Conservation (phyloP, 2,113 vertebrate species). For the Antennarius striatus region DNA sequence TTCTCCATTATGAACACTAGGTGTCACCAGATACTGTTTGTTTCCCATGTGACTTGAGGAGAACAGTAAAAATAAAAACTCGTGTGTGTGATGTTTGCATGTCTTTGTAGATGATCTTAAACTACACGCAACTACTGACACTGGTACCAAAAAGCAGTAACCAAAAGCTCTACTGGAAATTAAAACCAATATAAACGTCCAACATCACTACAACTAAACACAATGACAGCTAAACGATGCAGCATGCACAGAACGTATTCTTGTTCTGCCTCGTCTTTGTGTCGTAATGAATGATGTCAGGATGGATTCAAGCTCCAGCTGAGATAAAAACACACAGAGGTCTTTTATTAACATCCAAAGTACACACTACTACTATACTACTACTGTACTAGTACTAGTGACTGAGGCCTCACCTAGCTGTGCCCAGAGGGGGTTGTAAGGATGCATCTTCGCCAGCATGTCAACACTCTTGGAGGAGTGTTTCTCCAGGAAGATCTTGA, state of each 20-base stretch:
- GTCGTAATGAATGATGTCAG: constrained; percentile 2
- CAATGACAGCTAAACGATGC: too few species aligned
- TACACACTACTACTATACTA: too few species aligned
- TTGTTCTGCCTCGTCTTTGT: constrained; percentile 12
- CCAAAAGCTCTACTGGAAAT: too few species aligned
- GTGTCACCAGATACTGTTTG: constrained; percentile 32
- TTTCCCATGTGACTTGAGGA: constrained; percentile 17
- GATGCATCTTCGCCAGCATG: constrained; percentile 97
- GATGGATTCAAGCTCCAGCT: background rate
- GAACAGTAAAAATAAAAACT: too few species aligned
- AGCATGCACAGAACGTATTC: background rate
- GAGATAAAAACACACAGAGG: background rate
- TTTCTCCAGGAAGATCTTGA: constrained; percentile 97
- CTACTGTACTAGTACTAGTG: too few species aligned
- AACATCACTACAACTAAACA: too few species aligned
- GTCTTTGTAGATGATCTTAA: too few species aligned
- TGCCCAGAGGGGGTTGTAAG: constrained; percentile 98
- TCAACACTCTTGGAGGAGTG: constrained; percentile 97
- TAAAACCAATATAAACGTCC: too few species aligned
- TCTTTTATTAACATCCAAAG: background rate
- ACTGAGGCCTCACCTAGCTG: constrained; percentile 86
- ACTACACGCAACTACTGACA: too few species aligned
- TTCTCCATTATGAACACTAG: constrained; percentile 44
- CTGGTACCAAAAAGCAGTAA: too few species aligned
- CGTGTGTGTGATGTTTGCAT: too few species aligned